Percentiles rank a stretch among this genome's conserved stretches.
Evolutionary conservation across 2,113 vertebrate species (phyloP).

Genomic region (Syrmaticus mikado): DNA sequence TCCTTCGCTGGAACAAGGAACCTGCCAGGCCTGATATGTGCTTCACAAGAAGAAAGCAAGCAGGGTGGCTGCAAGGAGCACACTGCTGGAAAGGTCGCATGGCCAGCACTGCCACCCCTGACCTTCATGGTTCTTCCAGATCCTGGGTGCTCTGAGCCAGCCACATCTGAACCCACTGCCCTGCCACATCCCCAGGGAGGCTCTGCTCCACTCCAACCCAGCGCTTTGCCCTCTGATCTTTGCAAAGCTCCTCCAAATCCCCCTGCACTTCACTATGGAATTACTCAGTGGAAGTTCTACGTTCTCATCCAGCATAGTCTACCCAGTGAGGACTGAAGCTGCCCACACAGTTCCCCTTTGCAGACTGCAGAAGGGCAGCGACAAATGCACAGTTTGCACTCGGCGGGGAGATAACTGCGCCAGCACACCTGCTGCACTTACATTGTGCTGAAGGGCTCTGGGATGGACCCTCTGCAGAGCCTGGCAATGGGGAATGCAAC

Average conservation of each 20-base stretch:
- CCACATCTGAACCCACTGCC: background rate
- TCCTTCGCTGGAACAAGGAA: background rate
- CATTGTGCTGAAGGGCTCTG: background rate
- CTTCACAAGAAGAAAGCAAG: background rate
- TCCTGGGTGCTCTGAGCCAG: background rate
- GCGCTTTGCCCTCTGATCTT: background rate
- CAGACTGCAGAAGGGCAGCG: accelerated
- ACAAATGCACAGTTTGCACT: background rate
- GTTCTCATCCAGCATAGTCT: background rate
- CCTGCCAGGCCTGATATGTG: background rate
- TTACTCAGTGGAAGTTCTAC: background rate
- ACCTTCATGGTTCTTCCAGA: background rate
- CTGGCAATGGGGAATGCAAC: no score
- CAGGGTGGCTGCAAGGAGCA: background rate
- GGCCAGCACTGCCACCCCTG: background rate
- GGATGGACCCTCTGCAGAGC: background rate
- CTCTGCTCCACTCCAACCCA: background rate
- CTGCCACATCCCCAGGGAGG: background rate
- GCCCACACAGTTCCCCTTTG: background rate
- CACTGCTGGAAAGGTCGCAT: background rate
- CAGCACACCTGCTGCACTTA: accelerated
- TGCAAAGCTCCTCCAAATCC: background rate
- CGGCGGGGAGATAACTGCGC: background rate
- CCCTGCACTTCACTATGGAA: background rate
- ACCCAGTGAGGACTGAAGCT: background rate